A percentile compares a stretch with the other conserved stretches of the same genome.
Evolutionary conservation across 2,888 invertebrate genomes (phyloP).

Genomic region (Sabatieria punctata): DNA sequence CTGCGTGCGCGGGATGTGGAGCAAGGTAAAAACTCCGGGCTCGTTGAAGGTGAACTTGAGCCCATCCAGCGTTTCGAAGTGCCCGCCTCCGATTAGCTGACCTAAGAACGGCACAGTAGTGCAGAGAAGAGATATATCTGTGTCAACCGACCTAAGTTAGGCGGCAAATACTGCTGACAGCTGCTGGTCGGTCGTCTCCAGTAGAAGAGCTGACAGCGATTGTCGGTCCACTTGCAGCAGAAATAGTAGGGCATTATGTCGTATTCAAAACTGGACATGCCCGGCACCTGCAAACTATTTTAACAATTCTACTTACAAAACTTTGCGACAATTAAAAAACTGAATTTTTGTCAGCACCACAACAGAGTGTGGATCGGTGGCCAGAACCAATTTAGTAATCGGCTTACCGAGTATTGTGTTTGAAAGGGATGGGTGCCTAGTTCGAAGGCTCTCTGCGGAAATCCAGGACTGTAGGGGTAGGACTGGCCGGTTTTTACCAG

Average conservation of each 20-base stretch:
- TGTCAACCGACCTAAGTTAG: constrained; percentile 47
- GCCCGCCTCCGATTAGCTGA: constrained; percentile 79
- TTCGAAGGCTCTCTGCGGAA: constrained; percentile 43
- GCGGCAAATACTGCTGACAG: constrained; percentile 84
- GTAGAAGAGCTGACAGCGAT: constrained; percentile 82
- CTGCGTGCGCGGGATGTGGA: constrained; percentile 31
- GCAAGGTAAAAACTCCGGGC: constrained; percentile 71
- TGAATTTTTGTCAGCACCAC: background rate
- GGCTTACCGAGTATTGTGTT: constrained; percentile 65
- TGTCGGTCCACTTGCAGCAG: constrained; percentile 84
- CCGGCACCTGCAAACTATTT: constrained; percentile 47
- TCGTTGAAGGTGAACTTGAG: constrained; percentile 82
- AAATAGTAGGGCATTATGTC: constrained; percentile 84
- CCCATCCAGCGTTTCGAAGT: constrained; percentile 78
- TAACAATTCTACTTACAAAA: background rate
- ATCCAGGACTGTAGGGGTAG: constrained; percentile 27
- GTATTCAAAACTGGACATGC: constrained; percentile 84
- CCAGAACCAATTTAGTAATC: background rate
- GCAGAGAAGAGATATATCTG: background rate
- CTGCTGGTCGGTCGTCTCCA: constrained; percentile 75
- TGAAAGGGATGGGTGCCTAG: constrained; percentile 80
- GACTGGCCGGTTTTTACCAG: constrained; percentile 20
- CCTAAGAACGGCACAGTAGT: constrained; percentile 38
- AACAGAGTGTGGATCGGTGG: background rate
- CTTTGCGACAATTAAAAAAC: background rate